phyloP scores from a whole-genome alignment of 2,797 vertebrate species.

The Emys orbicularis region DNA sequence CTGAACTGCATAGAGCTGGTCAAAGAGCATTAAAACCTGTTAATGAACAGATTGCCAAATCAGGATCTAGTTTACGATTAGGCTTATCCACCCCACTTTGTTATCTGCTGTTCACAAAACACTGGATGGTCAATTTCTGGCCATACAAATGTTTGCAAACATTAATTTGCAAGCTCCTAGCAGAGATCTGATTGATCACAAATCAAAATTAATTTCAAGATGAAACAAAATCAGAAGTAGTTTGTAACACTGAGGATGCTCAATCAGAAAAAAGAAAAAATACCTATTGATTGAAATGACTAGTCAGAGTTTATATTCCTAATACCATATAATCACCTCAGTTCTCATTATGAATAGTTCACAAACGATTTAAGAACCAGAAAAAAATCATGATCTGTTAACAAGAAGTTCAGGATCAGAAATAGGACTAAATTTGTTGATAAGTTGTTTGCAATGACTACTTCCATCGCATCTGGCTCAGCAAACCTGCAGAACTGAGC shows the following conservation, averaged over 20 bases:
- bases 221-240: no score
- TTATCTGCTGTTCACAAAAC: no score
- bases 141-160: no score
- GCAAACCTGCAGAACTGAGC: not conserved
- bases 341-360: not conserved
- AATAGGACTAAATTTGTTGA: not conserved
- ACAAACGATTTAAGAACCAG: not conserved
- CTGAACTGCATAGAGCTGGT: not conserved
- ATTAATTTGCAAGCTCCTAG: no score
- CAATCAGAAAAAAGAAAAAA: not conserved
- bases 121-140: no score
- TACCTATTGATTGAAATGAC: not conserved
- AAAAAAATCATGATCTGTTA: accelerated
- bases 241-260: not conserved
- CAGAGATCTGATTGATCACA: no score
- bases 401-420: not conserved
- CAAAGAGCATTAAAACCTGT: not conserved
- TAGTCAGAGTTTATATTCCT: accelerated
- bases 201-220: no score
- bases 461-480: not conserved
- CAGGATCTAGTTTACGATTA: not conserved
- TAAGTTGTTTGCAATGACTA: not conserved
- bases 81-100: not conserved
- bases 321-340: not conserved
- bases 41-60: not conserved